A percentile compares a stretch with the other conserved stretches of the same genome.
Conservation (phyloP, 2,113 vertebrate genomes). For the Microcebus murinus region DNA sequence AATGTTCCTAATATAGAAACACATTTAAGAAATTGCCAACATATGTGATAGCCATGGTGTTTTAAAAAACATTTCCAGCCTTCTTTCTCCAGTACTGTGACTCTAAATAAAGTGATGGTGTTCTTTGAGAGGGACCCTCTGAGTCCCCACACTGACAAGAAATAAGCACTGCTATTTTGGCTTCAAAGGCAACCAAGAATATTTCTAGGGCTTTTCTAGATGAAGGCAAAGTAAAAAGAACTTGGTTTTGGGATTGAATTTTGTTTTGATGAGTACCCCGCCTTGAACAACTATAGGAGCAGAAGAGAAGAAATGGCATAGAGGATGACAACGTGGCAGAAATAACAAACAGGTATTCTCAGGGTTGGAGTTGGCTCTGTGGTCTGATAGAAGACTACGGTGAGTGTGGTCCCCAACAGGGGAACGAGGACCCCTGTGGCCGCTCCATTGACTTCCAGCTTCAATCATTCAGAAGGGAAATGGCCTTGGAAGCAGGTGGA, state of each 20-base stretch:
- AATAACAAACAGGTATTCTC: background rate
- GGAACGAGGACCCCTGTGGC: background rate
- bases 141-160: background rate
- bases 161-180: background rate
- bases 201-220: conserved; percentile 5
- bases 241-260: conserved; percentile 20
- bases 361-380: background rate
- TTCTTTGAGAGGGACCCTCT: background rate
- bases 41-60: background rate
- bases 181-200: background rate
- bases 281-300: background rate
- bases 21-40: background rate
- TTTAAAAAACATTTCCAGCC: conserved; percentile 6
- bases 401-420: background rate
- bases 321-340: background rate
- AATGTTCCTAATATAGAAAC: conserved; percentile 6
- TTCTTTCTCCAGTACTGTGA: background rate
- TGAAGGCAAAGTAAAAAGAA: background rate
- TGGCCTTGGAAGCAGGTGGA: conserved; percentile 62
- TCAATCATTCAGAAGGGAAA: background rate
- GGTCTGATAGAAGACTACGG: background rate
- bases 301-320: background rate
- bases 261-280: conserved; percentile 20
- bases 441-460: conserved; percentile 24
- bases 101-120: conserved; percentile 19